Conservation (phyloP, 1,140 invertebrate genomes). For the Lerema accius region DNA sequence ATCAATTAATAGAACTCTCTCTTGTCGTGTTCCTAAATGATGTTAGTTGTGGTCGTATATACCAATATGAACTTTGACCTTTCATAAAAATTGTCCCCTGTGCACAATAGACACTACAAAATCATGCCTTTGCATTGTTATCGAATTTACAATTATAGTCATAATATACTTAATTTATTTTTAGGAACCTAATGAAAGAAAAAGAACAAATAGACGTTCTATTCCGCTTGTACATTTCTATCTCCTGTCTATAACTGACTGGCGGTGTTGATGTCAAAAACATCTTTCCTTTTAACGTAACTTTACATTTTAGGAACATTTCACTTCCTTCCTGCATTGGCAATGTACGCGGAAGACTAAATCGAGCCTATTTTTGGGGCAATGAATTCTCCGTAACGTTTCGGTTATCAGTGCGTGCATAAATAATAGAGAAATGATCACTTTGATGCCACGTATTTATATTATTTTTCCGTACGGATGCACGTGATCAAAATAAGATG, state of each 20-base stretch:
- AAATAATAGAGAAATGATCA: conserved; percentile 34
- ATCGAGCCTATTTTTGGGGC: conserved; percentile 38
- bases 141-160: too few relatives aligned
- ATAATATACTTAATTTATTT: too few relatives aligned
- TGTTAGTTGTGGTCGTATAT: conserved; percentile 4
- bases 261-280: conserved; percentile 26
- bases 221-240: background rate
- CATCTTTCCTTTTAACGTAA: conserved; percentile 38
- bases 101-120: too few relatives aligned
- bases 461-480: too few relatives aligned
- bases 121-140: too few relatives aligned
- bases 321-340: conserved; percentile 42
- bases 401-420: conserved; percentile 28
- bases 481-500: too few relatives aligned
- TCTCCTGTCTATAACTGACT: conserved; percentile 9
- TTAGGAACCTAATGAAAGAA: too few relatives aligned
- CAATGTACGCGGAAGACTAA: conserved; percentile 42
- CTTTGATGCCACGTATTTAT: conserved; percentile 1
- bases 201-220: too few relatives aligned
- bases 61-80: conserved; percentile 11
- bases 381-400: conserved; percentile 41
- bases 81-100: background rate
- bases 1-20: conserved; percentile 4
- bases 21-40: background rate
- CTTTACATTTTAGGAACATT: conserved; percentile 30